Evolutionary conservation across 1,140 invertebrate genomes (phyloP).

Genomic region (Polyergus mexicanus): DNA sequence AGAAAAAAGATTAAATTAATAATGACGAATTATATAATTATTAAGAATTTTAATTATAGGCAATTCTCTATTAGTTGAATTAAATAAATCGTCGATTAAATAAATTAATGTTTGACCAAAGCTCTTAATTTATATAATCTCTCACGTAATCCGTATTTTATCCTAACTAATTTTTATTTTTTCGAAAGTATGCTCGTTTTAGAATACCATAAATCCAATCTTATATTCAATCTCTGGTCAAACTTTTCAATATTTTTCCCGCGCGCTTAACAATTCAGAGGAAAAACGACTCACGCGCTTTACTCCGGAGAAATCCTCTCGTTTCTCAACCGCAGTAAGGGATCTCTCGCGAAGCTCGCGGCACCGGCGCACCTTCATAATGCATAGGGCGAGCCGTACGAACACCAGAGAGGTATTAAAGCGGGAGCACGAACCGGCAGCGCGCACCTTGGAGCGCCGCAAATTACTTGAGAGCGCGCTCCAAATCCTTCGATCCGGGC

Average conservation of each 20-base stretch:
- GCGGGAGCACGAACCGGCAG: conserved; percentile 56
- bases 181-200: not conserved
- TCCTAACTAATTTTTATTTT: not conserved
- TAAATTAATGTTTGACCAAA: too few relatives aligned
- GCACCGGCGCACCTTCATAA: conserved; percentile 31
- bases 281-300: not conserved
- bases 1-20: too few relatives aligned
- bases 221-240: not conserved
- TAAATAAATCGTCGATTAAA: too few relatives aligned
- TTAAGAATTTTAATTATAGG: too few relatives aligned
- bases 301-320: not conserved
- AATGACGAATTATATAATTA: too few relatives aligned
- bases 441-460: conserved; percentile 62
- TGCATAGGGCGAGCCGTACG: conserved; percentile 22
- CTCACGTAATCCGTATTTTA: not conserved
- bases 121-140: not conserved
- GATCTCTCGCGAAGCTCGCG: conserved; percentile 3
- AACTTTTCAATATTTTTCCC: not conserved
- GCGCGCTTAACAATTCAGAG: conserved; percentile 13
- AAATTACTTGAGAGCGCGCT: conserved; percentile 46
- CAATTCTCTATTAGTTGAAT: too few relatives aligned
- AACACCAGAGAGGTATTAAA: conserved; percentile 44
- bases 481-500: conserved; percentile 39
- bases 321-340: not conserved
- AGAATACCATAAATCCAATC: not conserved